Evolutionary conservation across 1,140 invertebrate genomes (phyloP), one percentile per base, ranked within the genome.

Genomic region (Leptestheria dahalacensis): DNA sequence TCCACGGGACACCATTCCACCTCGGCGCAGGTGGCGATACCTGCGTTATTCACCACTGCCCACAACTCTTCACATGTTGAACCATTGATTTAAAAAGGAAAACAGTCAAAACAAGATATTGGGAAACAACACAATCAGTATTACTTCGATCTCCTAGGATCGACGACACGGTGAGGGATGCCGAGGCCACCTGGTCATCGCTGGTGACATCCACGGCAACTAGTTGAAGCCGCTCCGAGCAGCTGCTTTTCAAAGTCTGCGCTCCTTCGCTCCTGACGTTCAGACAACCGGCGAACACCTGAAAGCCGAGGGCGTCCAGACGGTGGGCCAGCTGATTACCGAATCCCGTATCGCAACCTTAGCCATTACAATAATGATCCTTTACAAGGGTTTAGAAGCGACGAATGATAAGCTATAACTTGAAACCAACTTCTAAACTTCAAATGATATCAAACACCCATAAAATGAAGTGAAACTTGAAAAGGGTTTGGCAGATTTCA

Each of bases 31-130:
- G 70, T 69, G 53, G 72, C 71, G 9, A 78, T 71, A 0, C 87
- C 85, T 55, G 88, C 87, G 65, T 89, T 88, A 73, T 94, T 91
- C 6, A 95, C 82, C 41, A 95, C 73, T 12, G 86, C 88, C 89
- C 89, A 94, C 33, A 95, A 75, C 65, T 77, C 73, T 75, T 65
- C 2, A n/a, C n/a, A n/a, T n/a, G n/a, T n/a, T n/a, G n/a, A n/a
- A n/a, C n/a, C n/a, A n/a, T n/a, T n/a, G n/a, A n/a, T n/a, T n/a
- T n/a, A 49, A 29, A 12, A 48, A 50, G 29, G 21, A 25, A 58
- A 20, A 47, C 28, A n/a, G 4, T 2, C 48, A 23, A 12, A 50
- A 50, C 48, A 15, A 15, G 20, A n/a, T n/a, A n/a, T n/a, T n/a
- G n/a, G n/a, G n/a, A n/a, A 47, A 1, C 2, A 24, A 24, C 3